A percentile compares a stretch with the other conserved stretches of the same genome.
Evolutionary conservation across 2,888 invertebrate species (phyloP).

Genomic region (Ophion costatus): DNA sequence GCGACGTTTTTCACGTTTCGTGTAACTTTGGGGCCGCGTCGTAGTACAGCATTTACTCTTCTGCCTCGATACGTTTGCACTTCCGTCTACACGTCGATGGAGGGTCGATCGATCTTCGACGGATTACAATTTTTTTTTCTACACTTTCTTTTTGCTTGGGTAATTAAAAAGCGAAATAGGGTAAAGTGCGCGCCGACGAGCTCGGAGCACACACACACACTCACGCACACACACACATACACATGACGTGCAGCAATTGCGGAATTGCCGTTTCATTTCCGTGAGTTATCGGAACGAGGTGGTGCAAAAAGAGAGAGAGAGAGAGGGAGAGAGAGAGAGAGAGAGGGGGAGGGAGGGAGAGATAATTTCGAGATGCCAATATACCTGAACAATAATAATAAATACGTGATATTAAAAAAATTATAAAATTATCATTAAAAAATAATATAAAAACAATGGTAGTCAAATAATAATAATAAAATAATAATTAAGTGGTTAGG

Average conservation of each 20-base stretch:
- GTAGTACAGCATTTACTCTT: neutral
- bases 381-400: no score
- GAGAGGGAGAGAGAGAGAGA: neutral
- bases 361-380: no score
- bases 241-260: slow-evolving; percentile 56
- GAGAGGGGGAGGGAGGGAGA: neutral
- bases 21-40: neutral
- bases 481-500: no score
- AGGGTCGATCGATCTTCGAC: slow-evolving; percentile 37
- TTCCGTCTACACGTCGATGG: slow-evolving; percentile 16
- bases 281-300: slow-evolving; percentile 57
- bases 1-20: neutral
- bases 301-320: neutral
- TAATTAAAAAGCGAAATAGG: slow-evolving; percentile 63
- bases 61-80: slow-evolving; percentile 29
- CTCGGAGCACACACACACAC: slow-evolving; percentile 1
- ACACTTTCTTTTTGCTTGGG: slow-evolving; percentile 21
- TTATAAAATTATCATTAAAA: no score
- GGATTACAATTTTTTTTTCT: slow-evolving; percentile 22
- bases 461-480: no score
- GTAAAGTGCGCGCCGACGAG: slow-evolving; percentile 8
- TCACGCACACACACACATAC: slow-evolving; percentile 2
- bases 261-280: slow-evolving; percentile 66
- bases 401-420: no score
- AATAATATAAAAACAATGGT: no score